A percentile compares a stretch with the other conserved stretches of the same genome.
Evolutionary conservation across 1,140 invertebrate genomes (phyloP).

Genomic region (Atta texana): DNA sequence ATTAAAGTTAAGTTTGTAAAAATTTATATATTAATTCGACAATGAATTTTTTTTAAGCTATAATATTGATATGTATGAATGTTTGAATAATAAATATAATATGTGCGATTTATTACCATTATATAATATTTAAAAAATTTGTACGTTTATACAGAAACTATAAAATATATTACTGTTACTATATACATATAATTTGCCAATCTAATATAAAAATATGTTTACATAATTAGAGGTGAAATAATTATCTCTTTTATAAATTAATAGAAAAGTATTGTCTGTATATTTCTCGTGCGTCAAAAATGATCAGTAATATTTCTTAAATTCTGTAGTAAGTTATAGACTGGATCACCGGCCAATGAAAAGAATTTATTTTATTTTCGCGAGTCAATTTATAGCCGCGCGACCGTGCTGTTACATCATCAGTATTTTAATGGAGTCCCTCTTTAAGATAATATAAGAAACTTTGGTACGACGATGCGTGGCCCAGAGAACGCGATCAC

Average conservation of each 20-base stretch:
- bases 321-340: not conserved
- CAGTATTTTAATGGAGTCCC: conserved; percentile 9
- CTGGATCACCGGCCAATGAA: no score
- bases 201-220: no score
- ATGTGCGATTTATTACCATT: no score
- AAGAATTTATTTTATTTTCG: not conserved
- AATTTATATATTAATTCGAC: no score
- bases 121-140: no score
- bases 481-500: conserved; percentile 15
- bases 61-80: no score
- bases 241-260: not conserved
- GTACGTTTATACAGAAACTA: no score
- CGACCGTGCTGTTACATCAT: not conserved
- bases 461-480: not conserved
- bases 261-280: not conserved
- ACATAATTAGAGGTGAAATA: not conserved
- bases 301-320: not conserved
- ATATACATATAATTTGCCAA: no score
- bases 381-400: conserved; percentile 1
- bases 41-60: no score
- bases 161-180: no score
- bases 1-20: no score
- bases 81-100: no score
- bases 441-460: conserved; percentile 40
- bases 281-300: not conserved